Evolutionary conservation across 2,113 vertebrate species (phyloP), one percentile per base, ranked within the genome.

Genomic region (Leiothrix lutea): DNA sequence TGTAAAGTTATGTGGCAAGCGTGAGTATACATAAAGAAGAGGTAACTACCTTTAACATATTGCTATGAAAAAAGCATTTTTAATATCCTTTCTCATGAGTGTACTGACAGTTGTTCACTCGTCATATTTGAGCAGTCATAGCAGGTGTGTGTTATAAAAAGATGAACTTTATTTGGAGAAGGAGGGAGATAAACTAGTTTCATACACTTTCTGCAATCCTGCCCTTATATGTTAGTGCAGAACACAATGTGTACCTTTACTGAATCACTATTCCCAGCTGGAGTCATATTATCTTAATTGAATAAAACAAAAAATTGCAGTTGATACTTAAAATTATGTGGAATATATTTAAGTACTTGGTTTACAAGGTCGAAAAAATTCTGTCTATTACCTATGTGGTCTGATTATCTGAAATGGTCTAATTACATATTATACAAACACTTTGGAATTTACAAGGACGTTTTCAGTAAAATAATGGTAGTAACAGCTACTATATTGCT

Each of bases 401-500:
- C 48, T 86, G 84, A 91, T 95, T 94, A 86, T 66, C 56, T 86
- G 69, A 95, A 73, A 94, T 83, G 2, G 85, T 93, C 42, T 89
- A 78, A 94, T 86, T 86, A 56, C 6, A 25, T 65, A 33, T 21
- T 88, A 42, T 26, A 71, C 16, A 80, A 94, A 95, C 70, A 77
- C 33, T 51, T 31, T 70, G 16, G 54, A 87, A 88, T 89, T 90
- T 72, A 79, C 44, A 48, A 84, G 70, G 69, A 80, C 24, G 65
- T 91, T 91, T 92, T 89, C 45, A 73, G 86, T 95, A 96, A 82
- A 84, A 61, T 73, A 93, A 38, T 56, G 91, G 61, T 67, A 80
- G 45, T 38, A 95, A 57, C 54, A 95, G 28, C 38, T 66, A 79
- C 80, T 97, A 75, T 86, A 86, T 92, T 92, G 84, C 58, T 88